Evolutionary conservation across 1,140 invertebrate genomes (phyloP), one percentile per base, ranked within the genome.

Genomic region (Hycleus cichorii): DNA sequence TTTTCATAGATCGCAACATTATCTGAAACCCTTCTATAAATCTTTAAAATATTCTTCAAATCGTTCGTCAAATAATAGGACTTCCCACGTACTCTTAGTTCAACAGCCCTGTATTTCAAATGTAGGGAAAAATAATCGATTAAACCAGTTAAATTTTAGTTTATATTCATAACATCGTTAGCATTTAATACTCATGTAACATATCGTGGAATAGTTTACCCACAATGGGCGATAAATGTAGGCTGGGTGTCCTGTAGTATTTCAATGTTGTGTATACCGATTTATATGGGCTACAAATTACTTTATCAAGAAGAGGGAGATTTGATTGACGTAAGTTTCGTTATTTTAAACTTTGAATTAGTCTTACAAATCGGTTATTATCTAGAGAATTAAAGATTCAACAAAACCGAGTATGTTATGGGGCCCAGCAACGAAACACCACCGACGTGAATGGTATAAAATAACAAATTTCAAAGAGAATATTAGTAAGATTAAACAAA

Each of bases 241-340:
- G 83, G 82, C 9, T 85, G 82, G 82, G 62, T 76, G 18, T 76
- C 82, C 3, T 81, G 80, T 12, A 64, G 75, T 9, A 64, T 75
- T 24, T 83, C 83, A 25, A 77, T 84, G 65, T 43, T 80, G 3
- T 80, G 76, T 51, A 80, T 85, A 38, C 83, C 82, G 3, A 62
- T 75, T 50, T 81, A 81, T 62, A 64, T 64, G 57, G 60, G 60
- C 8, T 64, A 64, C 32, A 50, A 57, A 39, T 49, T 64, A 25
- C 47, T 62, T 24, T 64, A 62, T 40, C 2, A 51, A n/a, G 57
- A 59, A 55, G 43, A 57, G 39, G 63, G 63, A 5, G 60, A 61
- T 43, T 49, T 62, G 12, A 6, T 57, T 40, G 51, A 57, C 10
- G 63, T 64, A 59, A 53, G 32, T 18, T 18, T 18, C 18, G 18